Conservation (phyloP, 2,113 vertebrate species). For the Empidonax alnorum region DNA sequence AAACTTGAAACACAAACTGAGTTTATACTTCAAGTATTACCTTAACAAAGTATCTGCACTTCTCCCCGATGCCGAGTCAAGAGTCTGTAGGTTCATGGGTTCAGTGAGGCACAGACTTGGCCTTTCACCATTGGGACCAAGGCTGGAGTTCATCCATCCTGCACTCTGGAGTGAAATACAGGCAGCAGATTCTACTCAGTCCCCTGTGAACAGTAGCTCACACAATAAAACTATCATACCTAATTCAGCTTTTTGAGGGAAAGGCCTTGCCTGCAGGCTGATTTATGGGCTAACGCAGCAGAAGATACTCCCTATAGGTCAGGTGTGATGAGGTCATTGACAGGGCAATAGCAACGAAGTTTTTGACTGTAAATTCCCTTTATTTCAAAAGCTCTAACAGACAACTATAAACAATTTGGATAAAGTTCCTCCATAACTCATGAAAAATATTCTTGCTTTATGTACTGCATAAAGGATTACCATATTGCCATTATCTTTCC, state of each 20-base stretch:
- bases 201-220: conserved; percentile 66
- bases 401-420: conserved; percentile 48
- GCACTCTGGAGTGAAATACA: conserved; percentile 48
- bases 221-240: conserved; percentile 69
- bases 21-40: background rate
- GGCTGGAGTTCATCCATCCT: conserved; percentile 42
- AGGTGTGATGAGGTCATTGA: conserved; percentile 70
- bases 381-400: conserved; percentile 59
- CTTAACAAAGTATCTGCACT: background rate
- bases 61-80: background rate
- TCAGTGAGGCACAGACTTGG: background rate
- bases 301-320: conserved; percentile 67
- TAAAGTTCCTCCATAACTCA: conserved; percentile 20
- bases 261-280: conserved; percentile 26
- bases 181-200: conserved; percentile 42
- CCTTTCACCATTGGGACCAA: background rate
- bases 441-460: conserved; percentile 13
- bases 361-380: conserved; percentile 52
- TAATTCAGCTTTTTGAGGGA: conserved; percentile 57
- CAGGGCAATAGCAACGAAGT: conserved; percentile 40
- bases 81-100: background rate
- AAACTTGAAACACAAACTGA: background rate
- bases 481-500: background rate
- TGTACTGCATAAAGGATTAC: background rate
- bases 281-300: conserved; percentile 60